Conservation (phyloP, 2,888 invertebrate species). For the Lycaena phlaeas region DNA sequence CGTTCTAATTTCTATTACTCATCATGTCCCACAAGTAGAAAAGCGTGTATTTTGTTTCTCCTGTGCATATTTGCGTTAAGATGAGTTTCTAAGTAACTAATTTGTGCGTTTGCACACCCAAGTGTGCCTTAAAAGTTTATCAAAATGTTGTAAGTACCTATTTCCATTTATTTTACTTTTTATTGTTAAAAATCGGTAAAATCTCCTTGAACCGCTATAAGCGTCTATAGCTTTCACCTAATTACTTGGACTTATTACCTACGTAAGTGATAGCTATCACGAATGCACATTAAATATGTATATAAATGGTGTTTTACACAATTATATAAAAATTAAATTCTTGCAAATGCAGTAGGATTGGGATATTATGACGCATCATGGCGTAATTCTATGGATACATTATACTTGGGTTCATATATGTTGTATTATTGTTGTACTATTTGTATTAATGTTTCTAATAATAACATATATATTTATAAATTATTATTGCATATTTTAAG, state of each 20-base stretch:
- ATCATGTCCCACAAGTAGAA: slow-evolving; percentile 52
- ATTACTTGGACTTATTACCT: background rate
- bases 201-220: background rate
- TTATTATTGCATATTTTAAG: too few species aligned
- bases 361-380: background rate
- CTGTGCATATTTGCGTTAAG: slow-evolving; percentile 72
- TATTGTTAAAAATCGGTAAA: slow-evolving; percentile 1
- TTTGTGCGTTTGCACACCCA: slow-evolving; percentile 76
- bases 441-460: too few species aligned
- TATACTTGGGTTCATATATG: too few species aligned
- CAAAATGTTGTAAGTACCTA: slow-evolving; percentile 78
- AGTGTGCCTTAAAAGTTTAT: slow-evolving; percentile 78
- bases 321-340: too few species aligned
- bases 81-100: slow-evolving; percentile 82
- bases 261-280: background rate
- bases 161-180: background rate
- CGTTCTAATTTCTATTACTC: slow-evolving; percentile 65
- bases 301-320: too few species aligned
- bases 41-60: slow-evolving; percentile 60
- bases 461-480: too few species aligned
- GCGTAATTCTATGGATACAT: too few species aligned
- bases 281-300: background rate
- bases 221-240: slow-evolving; percentile 1
- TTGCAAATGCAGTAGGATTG: too few species aligned
- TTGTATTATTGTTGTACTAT: too few species aligned